Evolutionary conservation across 53 echinoderm and acorn worm species (phyloP).

Genomic region (Paelopatides confundens): DNA sequence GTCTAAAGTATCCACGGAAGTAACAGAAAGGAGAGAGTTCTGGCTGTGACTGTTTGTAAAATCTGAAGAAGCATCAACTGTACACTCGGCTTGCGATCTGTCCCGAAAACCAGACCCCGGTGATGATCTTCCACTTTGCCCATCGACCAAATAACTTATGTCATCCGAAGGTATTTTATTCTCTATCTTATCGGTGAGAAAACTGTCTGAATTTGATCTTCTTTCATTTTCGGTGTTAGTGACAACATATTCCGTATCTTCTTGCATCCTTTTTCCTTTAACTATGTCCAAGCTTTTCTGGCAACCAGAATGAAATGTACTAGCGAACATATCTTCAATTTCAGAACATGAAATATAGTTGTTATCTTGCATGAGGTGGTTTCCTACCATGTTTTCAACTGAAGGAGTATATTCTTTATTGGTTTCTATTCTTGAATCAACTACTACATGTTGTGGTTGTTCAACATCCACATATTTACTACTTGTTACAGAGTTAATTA

Average conservation of each 20-base stretch:
- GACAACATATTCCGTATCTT: not conserved
- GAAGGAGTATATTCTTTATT: no score
- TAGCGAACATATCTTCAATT: no score
- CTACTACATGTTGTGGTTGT: no score
- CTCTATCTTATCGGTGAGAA: not conserved
- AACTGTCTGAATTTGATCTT: not conserved
- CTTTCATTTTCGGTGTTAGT: not conserved
- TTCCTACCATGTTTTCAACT: no score
- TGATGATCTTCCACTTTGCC: not conserved
- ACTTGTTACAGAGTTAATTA: no score
- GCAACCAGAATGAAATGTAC: no score
- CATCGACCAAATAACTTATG: no score
- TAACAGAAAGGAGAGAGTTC: slow-evolving; percentile 22
- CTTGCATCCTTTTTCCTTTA: not conserved
- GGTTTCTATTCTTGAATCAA: no score
- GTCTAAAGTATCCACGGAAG: slow-evolving; percentile 9
- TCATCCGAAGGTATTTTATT: not conserved
- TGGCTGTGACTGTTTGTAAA: not conserved
- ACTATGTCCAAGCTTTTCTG: no score
- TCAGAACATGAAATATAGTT: no score
- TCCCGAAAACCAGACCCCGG: not conserved
- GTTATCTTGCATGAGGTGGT: no score
- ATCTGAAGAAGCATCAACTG: not conserved
- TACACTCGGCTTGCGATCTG: not conserved
- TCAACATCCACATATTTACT: no score